Evolutionary conservation across 64 coral and sea anemone genomes (phyloP), one percentile per base, ranked within the genome.

Genomic region (Stylophora pistillata): DNA sequence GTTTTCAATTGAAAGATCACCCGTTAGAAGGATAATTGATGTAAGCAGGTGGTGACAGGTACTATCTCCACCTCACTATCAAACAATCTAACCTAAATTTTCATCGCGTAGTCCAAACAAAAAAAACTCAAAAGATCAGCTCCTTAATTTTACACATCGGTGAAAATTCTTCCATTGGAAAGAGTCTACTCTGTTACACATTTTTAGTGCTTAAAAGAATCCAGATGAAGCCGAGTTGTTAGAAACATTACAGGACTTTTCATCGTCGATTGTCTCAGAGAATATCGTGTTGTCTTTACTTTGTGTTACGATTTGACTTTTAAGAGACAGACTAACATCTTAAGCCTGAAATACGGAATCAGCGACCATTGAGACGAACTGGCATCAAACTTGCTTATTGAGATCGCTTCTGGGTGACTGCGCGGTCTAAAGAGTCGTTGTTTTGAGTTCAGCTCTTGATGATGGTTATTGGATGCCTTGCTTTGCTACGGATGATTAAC

Each of bases 1-100:
- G 37, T 47, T 47, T 47, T 68, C 64, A 68, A 68, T 21, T 11
- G 64, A 21, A 1, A 68, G n/a, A 68, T 68, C 13, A 84, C 80
- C 80, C 66, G 60, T 16, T 69, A 5, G 61, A 82, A 69, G 2
- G 58, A 84, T 62, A 84, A 69, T 84, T 84, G 53, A 33, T 63
- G 33, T 15, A 1, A 25, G 69, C 80, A 84, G 80, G 80, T 84
- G 62, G 10, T 13, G 18, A n/a, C 79, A 63, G 80, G 80, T 70
- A 69, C 30, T 53, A n/a, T 69, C 15, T 13, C 60, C 80, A 25
- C 34, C 62, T 68, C 34, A 68, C 60, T 69, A 14, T 21, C 52
- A 54, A 84, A 84, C 80, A 84, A 84, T 84, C 26, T 23, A 14
- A 47, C 31, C 23, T n/a, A 12, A 77, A 77, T 52, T 9, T 64